These are phyloP conservation scores for Drosophila sucinea DNA, from an alignment of 1,140 invertebrate species.

Conservation along the genomic window DNA sequence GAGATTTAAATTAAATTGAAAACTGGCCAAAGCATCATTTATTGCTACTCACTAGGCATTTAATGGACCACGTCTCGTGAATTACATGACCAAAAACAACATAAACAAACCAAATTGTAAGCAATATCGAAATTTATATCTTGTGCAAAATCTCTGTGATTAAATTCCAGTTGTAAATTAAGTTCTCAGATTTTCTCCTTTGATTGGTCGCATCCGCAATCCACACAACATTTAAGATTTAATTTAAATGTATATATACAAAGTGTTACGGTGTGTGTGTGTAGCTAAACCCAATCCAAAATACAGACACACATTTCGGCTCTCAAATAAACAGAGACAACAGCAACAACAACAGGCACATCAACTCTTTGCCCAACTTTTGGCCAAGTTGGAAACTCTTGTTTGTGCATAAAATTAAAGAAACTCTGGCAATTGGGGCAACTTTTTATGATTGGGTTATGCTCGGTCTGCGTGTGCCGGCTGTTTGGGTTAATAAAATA, in stretches of 20 bases:
- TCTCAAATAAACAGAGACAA: constrained; percentile 41
- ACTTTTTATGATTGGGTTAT: constrained; percentile 76
- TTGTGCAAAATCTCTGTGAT: constrained; percentile 35
- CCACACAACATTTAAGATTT: constrained; percentile 63
- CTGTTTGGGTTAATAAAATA: constrained; percentile 78
- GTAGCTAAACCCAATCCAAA: constrained; percentile 38
- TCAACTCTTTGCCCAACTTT: constrained; percentile 43
- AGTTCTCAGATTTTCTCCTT: constrained; percentile 18
- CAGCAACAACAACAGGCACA: constrained; percentile 8
- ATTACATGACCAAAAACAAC: background rate
- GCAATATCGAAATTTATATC: background rate
- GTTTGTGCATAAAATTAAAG: constrained; percentile 79
- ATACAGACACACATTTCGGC: constrained; percentile 35
- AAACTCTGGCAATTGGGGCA: constrained; percentile 39
- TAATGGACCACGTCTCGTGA: background rate
- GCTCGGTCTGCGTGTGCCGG: constrained; percentile 55
- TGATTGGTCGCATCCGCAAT: constrained; percentile 37
- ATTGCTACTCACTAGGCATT: constrained; percentile 5
- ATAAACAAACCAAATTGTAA: background rate
- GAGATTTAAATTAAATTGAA: constrained; percentile 45
- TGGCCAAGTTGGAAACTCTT: constrained; percentile 55
- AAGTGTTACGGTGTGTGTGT: constrained; percentile 3
- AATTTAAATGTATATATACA: constrained; percentile 58
- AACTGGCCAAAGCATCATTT: background rate
- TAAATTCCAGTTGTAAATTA: constrained; percentile 43